A percentile compares a stretch with the other conserved stretches of the same genome.
phyloP scores from a whole-genome alignment of 2,113 vertebrate species.

The Probosciger aterrimus region DNA sequence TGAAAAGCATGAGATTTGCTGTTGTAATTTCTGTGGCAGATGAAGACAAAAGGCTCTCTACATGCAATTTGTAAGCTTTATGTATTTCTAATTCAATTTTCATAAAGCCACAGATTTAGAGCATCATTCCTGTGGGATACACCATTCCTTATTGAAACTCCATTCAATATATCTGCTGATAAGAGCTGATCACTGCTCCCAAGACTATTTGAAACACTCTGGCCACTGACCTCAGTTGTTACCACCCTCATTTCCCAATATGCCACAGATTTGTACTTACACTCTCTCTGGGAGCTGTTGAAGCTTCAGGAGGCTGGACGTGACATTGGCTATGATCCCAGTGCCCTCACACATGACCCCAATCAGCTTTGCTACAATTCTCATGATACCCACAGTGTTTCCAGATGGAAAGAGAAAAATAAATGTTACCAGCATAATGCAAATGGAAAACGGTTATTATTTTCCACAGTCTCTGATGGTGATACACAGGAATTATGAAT shows the following conservation, averaged over 20 bases:
- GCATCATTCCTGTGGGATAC: background rate
- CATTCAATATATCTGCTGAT: background rate
- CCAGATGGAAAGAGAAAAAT: constrained; percentile 56
- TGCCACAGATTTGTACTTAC: constrained; percentile 65
- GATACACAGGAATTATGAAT: constrained; percentile 1
- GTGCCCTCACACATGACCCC: constrained; percentile 67
- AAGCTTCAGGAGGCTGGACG: constrained; percentile 38
- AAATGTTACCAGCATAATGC: constrained; percentile 55
- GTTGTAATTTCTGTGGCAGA: background rate
- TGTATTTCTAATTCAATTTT: background rate
- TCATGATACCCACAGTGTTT: constrained; percentile 64
- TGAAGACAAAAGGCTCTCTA: background rate
- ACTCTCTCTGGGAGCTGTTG: constrained; percentile 61
- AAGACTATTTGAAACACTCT: constrained; percentile 44
- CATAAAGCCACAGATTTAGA: background rate
- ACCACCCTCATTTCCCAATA: constrained; percentile 37
- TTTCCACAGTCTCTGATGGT: background rate
- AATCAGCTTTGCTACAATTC: constrained; percentile 66
- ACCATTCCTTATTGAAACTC: background rate
- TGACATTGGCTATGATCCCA: constrained; percentile 72
- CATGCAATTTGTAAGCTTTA: background rate
- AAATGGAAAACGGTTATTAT: constrained; percentile 15
- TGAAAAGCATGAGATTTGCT: background rate
- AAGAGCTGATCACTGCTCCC: constrained; percentile 18
- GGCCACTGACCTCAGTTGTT: constrained; percentile 56